phyloP scores from a whole-genome alignment of 1,140 invertebrate genomes.

The Episyrphus balteatus region DNA sequence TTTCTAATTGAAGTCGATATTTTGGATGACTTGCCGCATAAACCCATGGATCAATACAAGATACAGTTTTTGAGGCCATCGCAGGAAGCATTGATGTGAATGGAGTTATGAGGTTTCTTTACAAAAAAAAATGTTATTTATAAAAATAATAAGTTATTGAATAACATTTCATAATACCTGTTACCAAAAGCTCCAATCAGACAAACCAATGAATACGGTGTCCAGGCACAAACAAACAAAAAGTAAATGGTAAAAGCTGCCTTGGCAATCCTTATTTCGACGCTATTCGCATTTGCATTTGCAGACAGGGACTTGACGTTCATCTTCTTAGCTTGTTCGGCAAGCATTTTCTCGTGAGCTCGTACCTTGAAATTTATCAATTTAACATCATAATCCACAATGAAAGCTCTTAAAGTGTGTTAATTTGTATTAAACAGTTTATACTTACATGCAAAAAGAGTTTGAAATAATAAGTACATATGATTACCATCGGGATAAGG shows the following conservation, averaged over 20 bases:
- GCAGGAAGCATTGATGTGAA: conserved; percentile 62
- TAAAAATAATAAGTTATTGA: neutral
- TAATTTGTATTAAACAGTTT: neutral
- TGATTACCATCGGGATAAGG: conserved; percentile 52
- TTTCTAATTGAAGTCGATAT: conserved; percentile 57
- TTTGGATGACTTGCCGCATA: conserved; percentile 69
- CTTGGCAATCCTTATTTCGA: conserved; percentile 63
- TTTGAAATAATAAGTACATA: conserved; percentile 57
- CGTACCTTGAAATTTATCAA: conserved; percentile 25
- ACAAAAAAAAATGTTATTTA: too few species aligned
- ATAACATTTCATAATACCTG: conserved; percentile 36
- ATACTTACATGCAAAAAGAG: conserved; percentile 48
- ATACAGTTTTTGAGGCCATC: conserved; percentile 57
- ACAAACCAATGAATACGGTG: conserved; percentile 59
- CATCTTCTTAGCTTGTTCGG: conserved; percentile 71
- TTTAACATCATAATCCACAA: conserved; percentile 34
- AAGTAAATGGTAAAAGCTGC: conserved; percentile 66
- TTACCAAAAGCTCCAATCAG: conserved; percentile 63
- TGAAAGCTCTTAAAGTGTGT: neutral
- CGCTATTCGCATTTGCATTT: conserved; percentile 55
- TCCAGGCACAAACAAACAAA: conserved; percentile 63
- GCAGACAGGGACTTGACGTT: conserved; percentile 63
- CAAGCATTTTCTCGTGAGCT: conserved; percentile 65
- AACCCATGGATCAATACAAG: conserved; percentile 67
- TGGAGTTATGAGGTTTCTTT: conserved; percentile 43